These are phyloP conservation scores for Netelia melanura DNA, from an alignment of 2,888 invertebrate species.

Conservation along the genomic window DNA sequence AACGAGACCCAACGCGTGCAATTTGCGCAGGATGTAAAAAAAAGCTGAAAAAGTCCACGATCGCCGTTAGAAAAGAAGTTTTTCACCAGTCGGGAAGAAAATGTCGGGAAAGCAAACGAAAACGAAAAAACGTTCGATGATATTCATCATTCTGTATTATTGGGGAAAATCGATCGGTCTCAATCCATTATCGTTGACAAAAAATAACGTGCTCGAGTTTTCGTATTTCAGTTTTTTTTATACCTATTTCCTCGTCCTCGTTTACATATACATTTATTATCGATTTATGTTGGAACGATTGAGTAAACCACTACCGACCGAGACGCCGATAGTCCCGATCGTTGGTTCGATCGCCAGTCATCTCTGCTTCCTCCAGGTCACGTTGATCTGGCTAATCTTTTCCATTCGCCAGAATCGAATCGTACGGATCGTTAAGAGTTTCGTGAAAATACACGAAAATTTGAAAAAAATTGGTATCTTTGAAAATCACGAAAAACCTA, in stretches of 20 bases:
- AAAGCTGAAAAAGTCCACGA: not conserved
- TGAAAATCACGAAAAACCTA: not conserved
- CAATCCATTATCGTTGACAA: conserved; percentile 12
- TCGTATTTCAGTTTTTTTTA: conserved; percentile 37
- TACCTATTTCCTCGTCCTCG: conserved; percentile 14
- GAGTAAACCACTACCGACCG: not conserved
- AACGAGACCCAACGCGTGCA: not conserved
- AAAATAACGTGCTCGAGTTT: not conserved
- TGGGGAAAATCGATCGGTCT: conserved; percentile 22
- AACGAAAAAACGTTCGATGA: not conserved
- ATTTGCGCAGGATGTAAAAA: not conserved
- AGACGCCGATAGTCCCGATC: conserved; percentile 24
- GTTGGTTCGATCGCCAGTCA: not conserved
- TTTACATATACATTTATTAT: conserved; percentile 13
- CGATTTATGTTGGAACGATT: not conserved
- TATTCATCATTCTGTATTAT: not conserved
- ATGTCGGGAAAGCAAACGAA: not conserved
- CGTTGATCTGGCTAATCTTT: not conserved
- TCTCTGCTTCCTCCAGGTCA: not conserved
- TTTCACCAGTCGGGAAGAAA: not conserved
- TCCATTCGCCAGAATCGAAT: conserved; percentile 6
- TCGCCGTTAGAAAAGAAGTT: not conserved
- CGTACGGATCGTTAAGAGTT: not conserved
- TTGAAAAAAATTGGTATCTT: not conserved
- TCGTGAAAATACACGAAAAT: not conserved